Base-by-base conservation (phyloP, 1,140 invertebrate genomes). In the Mamestra configurata region DNA sequence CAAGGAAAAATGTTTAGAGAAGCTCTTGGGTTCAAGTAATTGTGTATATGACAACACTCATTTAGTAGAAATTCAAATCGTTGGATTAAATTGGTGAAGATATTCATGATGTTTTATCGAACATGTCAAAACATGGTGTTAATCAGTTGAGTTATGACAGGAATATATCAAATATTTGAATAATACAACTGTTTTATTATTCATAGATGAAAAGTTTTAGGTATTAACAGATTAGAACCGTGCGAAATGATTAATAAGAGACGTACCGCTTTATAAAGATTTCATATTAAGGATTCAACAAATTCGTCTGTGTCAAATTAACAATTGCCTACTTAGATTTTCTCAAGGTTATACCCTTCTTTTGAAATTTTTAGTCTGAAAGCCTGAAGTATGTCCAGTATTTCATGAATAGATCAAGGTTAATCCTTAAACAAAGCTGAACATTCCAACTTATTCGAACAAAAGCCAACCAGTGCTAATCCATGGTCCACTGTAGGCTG, bases 91-190 rank as follows among this genome's bases (percentile, higher is more conserved):
- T 51, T 18, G 22, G 24, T 76, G 57, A 76, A 76, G 57, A 43
- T 76, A 76, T 76, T 76, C 73, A 76, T 76, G 55, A 61, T 59
- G 37, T 76, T 76, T 76, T 76, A 59, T 76, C 72, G 72, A 31
- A 61, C 22, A 61, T 76, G 72, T 76, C 72, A 76, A 22, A 76
- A 76, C 72, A 76, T 61, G 55, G 53, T 73, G 51, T 43, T 76
- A 61, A 76, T 61, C 72, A 76, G 35, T 31, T 75, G 72, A 76
- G 55, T 59, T 43, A 76, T 46, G 11, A 40, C 31, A 53, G 31
- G 71, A 20, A 73, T 73, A 40, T 57, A 57, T 73, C 71, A 73
- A 73, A 57, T 35, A 35, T 22, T 57, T 53, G 31, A 40, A 73
- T 73, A 57, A 40, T 55, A 53, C 18, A 57, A 15, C 40, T 15